These are phyloP conservation scores for Mormyrus lacerda DNA, from an alignment of 2,113 vertebrate species.

Conservation along the genomic window DNA sequence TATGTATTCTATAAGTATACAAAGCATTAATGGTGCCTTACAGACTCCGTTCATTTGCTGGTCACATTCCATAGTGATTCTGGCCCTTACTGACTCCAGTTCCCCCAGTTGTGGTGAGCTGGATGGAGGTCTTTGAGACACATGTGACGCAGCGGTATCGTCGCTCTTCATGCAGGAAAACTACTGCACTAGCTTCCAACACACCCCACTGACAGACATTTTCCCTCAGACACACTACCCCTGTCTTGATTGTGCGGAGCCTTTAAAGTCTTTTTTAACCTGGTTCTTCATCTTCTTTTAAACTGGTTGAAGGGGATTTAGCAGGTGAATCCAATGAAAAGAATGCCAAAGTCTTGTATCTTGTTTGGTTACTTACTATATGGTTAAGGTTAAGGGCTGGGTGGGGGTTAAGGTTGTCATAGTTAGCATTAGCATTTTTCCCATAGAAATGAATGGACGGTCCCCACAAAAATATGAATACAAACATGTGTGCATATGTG, in stretches of 20 bases:
- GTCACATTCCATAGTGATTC: not conserved
- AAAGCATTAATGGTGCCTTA: not conserved
- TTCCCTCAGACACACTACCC: not conserved
- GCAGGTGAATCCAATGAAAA: not conserved
- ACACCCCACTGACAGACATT: not conserved
- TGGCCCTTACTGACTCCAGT: not conserved
- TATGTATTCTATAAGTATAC: not conserved
- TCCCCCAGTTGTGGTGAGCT: not conserved
- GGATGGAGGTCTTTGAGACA: not conserved
- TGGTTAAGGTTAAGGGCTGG: too few species aligned
- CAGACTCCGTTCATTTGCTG: not conserved
- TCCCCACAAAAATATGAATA: not conserved
- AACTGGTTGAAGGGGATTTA: not conserved
- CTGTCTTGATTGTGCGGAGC: not conserved
- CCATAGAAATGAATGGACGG: not conserved
- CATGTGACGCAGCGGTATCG: not conserved
- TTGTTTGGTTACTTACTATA: not conserved
- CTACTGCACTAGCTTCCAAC: not conserved
- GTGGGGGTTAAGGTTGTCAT: not conserved
- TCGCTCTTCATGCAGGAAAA: not conserved
- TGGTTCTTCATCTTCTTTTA: not conserved
- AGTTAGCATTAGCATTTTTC: not conserved
- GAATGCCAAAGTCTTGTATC: not conserved
- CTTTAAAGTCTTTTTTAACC: not conserved
- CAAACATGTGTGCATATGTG: not conserved